Conservation (phyloP, 2,113 vertebrate species). For the Cyphomyrus plagiostoma region DNA sequence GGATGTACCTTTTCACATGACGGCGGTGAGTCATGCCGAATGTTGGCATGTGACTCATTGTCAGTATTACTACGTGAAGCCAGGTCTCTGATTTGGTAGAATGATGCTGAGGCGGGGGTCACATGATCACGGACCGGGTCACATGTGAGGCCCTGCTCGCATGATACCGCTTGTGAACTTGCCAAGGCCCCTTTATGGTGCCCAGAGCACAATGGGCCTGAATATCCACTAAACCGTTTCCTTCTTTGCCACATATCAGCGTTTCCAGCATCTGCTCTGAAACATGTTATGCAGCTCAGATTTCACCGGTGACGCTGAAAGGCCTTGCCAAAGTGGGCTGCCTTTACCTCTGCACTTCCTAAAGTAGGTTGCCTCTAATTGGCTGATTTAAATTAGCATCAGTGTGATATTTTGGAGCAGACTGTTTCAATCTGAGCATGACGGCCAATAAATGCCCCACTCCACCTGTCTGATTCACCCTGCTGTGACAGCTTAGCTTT, state of each 20-base stretch:
- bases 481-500: conserved; percentile 26
- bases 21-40: not conserved
- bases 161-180: not conserved
- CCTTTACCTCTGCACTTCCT: conserved; percentile 17
- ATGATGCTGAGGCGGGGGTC: not conserved
- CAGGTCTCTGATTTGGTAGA: not conserved
- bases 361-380: conserved; percentile 53
- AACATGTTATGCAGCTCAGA: not conserved
- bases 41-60: not conserved
- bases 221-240: not conserved
- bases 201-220: not conserved
- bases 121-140: not conserved
- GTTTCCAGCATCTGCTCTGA: not conserved
- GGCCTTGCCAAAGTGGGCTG: conserved; percentile 5
- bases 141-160: not conserved
- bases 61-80: not conserved
- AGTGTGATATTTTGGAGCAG: conserved; percentile 45
- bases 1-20: not conserved
- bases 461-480: conserved; percentile 63
- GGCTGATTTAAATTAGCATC: conserved; percentile 45
- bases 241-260: not conserved
- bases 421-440: conserved; percentile 36
- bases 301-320: not conserved
- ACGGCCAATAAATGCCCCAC: conserved; percentile 46
- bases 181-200: not conserved